Evolutionary conservation across 1,140 invertebrate species (phyloP), one percentile per base, ranked within the genome.

Genomic region (Philotrypesis tridentata): DNA sequence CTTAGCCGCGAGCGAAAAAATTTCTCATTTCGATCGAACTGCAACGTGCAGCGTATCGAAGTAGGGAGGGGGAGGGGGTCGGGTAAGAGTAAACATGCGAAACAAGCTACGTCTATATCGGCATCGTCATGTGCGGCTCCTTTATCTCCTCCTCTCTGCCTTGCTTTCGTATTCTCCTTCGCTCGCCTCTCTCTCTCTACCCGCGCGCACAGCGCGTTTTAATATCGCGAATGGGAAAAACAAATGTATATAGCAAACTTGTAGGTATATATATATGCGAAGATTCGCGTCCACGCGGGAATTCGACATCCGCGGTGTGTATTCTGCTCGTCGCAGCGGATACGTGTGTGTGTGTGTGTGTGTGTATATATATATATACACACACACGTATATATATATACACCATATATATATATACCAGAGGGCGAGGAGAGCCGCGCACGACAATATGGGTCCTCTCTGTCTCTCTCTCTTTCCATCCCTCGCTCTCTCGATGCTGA

Each of bases 151-250:
- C 25, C 11, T 72, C 11, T 67, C 29, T 65, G 40, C 70, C 11
- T 31, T 17, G 11, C 65, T 27, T 27, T 27, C 65, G 12, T 67
- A 12, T 78, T 68, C 67, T 43, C 63, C 33, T 25, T 68, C 33
- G 33, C 48, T 8, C 80, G 40, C 23, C 74, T 25, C 3, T 75
- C 40, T 78, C 60, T 60, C 63, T 48, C n/a, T 43, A 40, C 8
- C 40, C 25, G 23, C 33, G 25, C 25, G 37, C 37, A 6, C 77
- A n/a, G 74, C 67, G 75, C 81, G 79, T 85, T 86, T 86, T 85
- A 86, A 86, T 86, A 86, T 86, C 68, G 82, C 75, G 73, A 83
- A 83, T 83, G 82, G 55, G 77, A 61, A 83, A 78, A 82, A 67
- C 79, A 84, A 85, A 83, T 79, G 84, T n/a, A n/a, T n/a, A n/a